These are phyloP conservation scores for rabbit (Oryctolagus cuniculus) DNA, from an alignment of 2,113 vertebrate genomes.

Conservation along the genomic window mOryCun1.1 NC_091440.1:79361501-79362000, in stretches of 20 bases:
- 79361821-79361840: background rate
- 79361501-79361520: background rate
- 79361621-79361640: background rate
- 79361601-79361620: background rate
- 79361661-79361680: background rate
- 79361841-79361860: background rate
- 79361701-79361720: background rate
- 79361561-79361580: background rate
- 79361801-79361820: background rate
- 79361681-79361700: background rate
- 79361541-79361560: background rate
- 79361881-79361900: background rate
- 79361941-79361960: background rate
- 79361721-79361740: background rate
- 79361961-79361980: background rate
- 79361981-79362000: background rate
- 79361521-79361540: background rate
- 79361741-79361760: background rate
- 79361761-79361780: background rate
- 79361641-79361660: background rate
- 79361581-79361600: background rate
- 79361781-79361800: background rate
- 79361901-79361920: constrained; percentile 5
- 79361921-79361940: background rate
- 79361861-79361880: background rate